A percentile compares a stretch with the other conserved stretches of the same genome.
Conservation (phyloP, 2,888 invertebrate genomes). For the Molanna angustata region DNA sequence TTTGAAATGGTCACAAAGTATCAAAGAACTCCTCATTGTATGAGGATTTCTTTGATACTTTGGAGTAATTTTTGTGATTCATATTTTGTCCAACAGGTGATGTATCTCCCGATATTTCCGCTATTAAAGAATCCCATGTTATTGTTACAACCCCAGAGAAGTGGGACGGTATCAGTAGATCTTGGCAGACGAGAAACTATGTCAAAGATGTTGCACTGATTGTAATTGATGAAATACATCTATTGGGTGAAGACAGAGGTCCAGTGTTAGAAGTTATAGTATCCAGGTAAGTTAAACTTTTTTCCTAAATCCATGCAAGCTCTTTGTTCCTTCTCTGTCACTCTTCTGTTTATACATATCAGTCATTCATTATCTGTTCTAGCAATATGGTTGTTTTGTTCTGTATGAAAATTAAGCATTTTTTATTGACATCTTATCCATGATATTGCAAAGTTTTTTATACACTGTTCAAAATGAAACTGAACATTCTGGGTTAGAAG, state of each 20-base stretch:
- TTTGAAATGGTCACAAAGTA: too few species aligned
- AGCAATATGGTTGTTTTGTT: too few species aligned
- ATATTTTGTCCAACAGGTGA: slow-evolving; percentile 42
- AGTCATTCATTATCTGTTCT: too few species aligned
- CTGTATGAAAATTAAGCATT: too few species aligned
- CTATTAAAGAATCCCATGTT: slow-evolving; percentile 81
- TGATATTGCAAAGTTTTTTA: too few species aligned
- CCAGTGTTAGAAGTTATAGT: slow-evolving; percentile 96
- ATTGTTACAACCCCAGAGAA: slow-evolving; percentile 99
- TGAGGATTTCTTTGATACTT: not conserved
- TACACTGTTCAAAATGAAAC: too few species aligned
- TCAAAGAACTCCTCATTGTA: not conserved
- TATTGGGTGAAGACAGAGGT: slow-evolving; percentile 87
- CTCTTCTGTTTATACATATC: too few species aligned
- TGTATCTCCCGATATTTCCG: slow-evolving; percentile 80
- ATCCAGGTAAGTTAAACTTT: slow-evolving; percentile 55
- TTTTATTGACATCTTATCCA: too few species aligned
- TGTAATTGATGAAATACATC: slow-evolving; percentile 97
- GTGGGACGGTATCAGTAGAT: slow-evolving; percentile 98
- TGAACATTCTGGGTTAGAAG: too few species aligned
- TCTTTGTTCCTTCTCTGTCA: too few species aligned
- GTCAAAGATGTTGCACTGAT: slow-evolving; percentile 88
- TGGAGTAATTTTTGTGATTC: not conserved
- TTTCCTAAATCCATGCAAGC: too few species aligned
- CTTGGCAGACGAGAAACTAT: slow-evolving; percentile 96